Percentiles rank a stretch among this genome's conserved stretches.
Conservation (phyloP, 2,113 vertebrate species). For the Cottus gobio region DNA sequence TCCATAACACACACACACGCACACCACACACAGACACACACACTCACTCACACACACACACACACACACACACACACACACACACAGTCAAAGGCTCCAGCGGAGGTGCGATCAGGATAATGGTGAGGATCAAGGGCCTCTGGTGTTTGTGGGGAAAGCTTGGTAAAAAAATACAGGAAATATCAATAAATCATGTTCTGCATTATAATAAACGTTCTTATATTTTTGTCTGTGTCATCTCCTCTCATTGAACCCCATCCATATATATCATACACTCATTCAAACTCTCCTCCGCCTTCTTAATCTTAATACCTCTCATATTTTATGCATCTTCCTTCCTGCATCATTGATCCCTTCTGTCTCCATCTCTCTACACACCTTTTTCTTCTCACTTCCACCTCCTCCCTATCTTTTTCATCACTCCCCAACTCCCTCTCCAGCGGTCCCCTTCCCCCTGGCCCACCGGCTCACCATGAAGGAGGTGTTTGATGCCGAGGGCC, state of each 20-base stretch:
- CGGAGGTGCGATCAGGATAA: constrained; percentile 44
- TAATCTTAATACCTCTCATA: neutral
- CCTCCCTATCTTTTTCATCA: neutral
- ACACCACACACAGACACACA: constrained; percentile 11
- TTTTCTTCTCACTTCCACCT: neutral
- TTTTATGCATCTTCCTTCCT: neutral
- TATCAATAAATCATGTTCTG: constrained; percentile 46
- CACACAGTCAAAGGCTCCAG: constrained; percentile 20
- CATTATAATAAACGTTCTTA: constrained; percentile 22
- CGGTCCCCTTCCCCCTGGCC: constrained; percentile 88
- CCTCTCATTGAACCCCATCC: neutral
- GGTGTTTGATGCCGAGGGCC: constrained; percentile 86
- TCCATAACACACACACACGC: constrained; percentile 25
- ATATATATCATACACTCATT: constrained; percentile 10
- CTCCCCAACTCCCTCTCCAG: constrained; percentile 53
- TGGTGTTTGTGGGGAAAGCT: constrained; percentile 33
- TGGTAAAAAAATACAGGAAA: constrained; percentile 34
- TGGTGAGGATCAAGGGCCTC: constrained; percentile 30
- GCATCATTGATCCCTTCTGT: constrained; percentile 19
- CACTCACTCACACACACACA: constrained; percentile 18
- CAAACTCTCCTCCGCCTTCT: neutral
- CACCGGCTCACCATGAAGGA: constrained; percentile 88
- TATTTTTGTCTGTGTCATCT: constrained; percentile 22
- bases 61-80: constrained; percentile 12
- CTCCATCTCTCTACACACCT: neutral